These are phyloP conservation scores for Festucalex cinctus DNA, from an alignment of 2,113 vertebrate genomes.

Conservation along the genomic window DNA sequence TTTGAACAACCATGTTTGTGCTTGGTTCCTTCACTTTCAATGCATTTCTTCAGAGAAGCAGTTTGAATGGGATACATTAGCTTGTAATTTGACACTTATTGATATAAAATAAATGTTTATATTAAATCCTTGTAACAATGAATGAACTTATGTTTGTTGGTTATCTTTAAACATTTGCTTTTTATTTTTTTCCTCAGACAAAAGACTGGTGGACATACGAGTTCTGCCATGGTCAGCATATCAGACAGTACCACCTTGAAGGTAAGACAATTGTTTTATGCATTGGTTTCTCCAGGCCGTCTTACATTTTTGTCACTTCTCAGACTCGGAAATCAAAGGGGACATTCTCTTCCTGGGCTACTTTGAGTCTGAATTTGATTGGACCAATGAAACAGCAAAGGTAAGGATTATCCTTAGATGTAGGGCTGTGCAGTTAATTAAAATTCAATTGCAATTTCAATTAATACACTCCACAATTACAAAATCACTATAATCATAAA, in stretches of 20 bases:
- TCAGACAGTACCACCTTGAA: conserved; percentile 92
- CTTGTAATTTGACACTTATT: background rate
- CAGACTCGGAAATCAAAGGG: conserved; percentile 91
- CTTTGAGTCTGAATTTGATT: conserved; percentile 88
- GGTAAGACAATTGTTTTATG: conserved; percentile 60
- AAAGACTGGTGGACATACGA: conserved; percentile 98
- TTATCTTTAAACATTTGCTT: background rate
- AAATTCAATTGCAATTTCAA: too few species aligned
- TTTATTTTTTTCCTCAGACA: conserved; percentile 72
- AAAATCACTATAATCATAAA: too few species aligned
- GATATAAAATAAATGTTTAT: background rate
- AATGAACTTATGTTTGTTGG: background rate
- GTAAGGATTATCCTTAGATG: conserved; percentile 52
- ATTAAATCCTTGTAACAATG: background rate
- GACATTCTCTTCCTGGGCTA: conserved; percentile 86
- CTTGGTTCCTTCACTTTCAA: background rate
- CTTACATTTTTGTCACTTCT: conserved; percentile 5
- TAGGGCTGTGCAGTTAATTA: too few species aligned
- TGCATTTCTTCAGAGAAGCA: background rate
- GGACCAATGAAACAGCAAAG: conserved; percentile 89
- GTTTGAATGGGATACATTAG: background rate
- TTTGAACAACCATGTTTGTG: background rate
- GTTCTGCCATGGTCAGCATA: conserved; percentile 87
- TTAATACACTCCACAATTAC: too few species aligned
- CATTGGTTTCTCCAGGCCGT: background rate